These are phyloP conservation scores for Mylabris sibirica DNA, from an alignment of 2,888 invertebrate species.

Conservation along the genomic window DNA sequence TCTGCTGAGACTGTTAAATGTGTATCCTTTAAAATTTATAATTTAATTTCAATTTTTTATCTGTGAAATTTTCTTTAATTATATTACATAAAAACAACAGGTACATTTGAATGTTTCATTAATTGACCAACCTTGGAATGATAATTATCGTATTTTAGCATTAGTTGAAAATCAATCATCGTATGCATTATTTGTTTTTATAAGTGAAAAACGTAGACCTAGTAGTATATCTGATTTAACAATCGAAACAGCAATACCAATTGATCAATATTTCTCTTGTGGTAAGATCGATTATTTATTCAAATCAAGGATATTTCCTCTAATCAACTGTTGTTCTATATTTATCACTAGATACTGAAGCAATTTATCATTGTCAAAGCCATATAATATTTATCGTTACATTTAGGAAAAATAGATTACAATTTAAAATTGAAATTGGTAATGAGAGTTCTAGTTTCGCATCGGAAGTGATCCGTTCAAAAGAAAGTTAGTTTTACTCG, in stretches of 20 bases:
- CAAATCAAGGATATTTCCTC: too few relatives aligned
- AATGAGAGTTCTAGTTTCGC: constrained; percentile 75
- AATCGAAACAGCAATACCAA: constrained; percentile 81
- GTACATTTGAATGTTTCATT: constrained; percentile 59
- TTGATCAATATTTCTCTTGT: constrained; percentile 82
- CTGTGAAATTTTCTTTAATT: constrained; percentile 44
- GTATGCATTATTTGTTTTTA: constrained; percentile 66
- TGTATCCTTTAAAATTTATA: constrained; percentile 64
- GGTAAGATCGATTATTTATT: constrained; percentile 53
- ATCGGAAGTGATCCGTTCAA: constrained; percentile 75
- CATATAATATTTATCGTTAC: constrained; percentile 66
- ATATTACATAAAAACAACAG: constrained; percentile 41
- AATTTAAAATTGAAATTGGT: constrained; percentile 67
- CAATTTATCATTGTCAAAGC: constrained; percentile 61
- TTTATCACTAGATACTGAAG: constrained; percentile 61
- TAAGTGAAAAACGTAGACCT: constrained; percentile 70
- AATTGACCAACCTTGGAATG: constrained; percentile 62
- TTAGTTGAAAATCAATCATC: constrained; percentile 67
- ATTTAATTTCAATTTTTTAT: constrained; percentile 7
- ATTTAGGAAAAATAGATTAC: constrained; percentile 63
- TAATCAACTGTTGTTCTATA: neutral
- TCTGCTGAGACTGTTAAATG: constrained; percentile 66
- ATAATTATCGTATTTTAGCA: constrained; percentile 66
- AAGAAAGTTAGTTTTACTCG: constrained; percentile 66
- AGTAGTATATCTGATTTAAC: constrained; percentile 78